Evolutionary conservation across 2,113 vertebrate species (phyloP), one percentile per base, ranked within the genome.

Genomic region (Menura novaehollandiae): DNA sequence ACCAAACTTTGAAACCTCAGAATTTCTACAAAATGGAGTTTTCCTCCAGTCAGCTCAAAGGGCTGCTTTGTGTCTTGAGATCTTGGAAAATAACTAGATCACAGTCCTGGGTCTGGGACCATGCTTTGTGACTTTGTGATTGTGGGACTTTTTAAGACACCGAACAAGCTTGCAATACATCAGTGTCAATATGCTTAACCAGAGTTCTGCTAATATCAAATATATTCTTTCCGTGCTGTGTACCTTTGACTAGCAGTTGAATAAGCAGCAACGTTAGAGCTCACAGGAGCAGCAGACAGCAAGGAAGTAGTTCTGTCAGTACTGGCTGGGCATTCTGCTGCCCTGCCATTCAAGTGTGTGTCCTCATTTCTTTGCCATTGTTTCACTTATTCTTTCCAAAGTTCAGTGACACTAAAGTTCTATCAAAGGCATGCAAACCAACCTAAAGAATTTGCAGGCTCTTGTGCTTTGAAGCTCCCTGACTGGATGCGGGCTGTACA

Each of bases 1-100:
- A 95, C 64, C 89, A 85, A 91, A 94, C 89, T 91, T 78, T 47
- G 69, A 97, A 92, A 95, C 93, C 89, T 95, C 91, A 89, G 64
- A 92, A 77, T 47, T 91, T 59, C 56, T 89, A 72, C 91, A 87
- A 67, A 95, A 71, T 4, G 2, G 80, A 89, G 51, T 72, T 85
- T 73, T 92, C 66, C 58, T 75, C 18, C 41, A 53, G 69, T 85
- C 81, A 52, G 66, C 91, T 89, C 58, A 92, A 91, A 93, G 66
- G 74, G 60, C 79, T 93, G 79, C 88, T 88, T 94, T 96, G 75
- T 97, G 68, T 43, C 52, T 74, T 47, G 15, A 55, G 32, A 94
- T 59, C 63, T 59, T 93, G 75, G 82, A 81, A 64, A 94, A 88
- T 39, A 86, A 77, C 39, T 37, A 13, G 33, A 80, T 83, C 68